Base-by-base conservation (phyloP, 53 echinoderm and acorn worm genomes). In the Glandiceps talaboti region DNA sequence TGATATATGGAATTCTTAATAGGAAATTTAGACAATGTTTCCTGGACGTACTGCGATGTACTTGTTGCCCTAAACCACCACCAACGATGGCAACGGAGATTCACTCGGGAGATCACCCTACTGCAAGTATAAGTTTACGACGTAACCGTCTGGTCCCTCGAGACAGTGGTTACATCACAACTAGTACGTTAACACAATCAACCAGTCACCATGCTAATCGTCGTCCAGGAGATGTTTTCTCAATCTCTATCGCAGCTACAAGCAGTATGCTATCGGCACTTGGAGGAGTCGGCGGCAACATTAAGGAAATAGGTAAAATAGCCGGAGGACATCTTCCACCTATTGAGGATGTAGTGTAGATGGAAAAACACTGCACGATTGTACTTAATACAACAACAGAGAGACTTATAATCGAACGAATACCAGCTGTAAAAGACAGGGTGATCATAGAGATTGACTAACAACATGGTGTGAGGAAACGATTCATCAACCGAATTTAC, bases 1-100 rank as follows among this genome's bases (percentile, higher is more conserved):
- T 94, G 33, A 94, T 94, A 73, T 94, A 94, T 73, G 94, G 94
- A 10, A 94, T 94, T 29, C 77, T 94, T 29, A 94, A 94, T 80
- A 77, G 94, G 28, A 94, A 94, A 83, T 94, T 94, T 64, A 91
- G 94, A 28, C 91, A 87, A 73, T 87, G 91, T 30, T 94, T 94
- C 74, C 76, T 94, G 20, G 89, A 89, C 74, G 86, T 91, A 0
- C 73, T 91, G 1, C 83, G 80, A 1, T 91, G 89, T 74, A 83
- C 76, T 75, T 77, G 80, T 30, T 89, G 91, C 75, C 85, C 85
- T 28, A 73, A 79, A 73, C n/a, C 32, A 72, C 14, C 28, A 1
- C 1, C 26, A 28, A 80, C 73, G 1, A 73, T 28, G 74, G 80
- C 76, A 26, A 27, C 80, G 26, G 85, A 77, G 64, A 6, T 45